These are phyloP conservation scores for Cottus gobio DNA, from an alignment of 2,113 vertebrate species.

Conservation along the genomic window DNA sequence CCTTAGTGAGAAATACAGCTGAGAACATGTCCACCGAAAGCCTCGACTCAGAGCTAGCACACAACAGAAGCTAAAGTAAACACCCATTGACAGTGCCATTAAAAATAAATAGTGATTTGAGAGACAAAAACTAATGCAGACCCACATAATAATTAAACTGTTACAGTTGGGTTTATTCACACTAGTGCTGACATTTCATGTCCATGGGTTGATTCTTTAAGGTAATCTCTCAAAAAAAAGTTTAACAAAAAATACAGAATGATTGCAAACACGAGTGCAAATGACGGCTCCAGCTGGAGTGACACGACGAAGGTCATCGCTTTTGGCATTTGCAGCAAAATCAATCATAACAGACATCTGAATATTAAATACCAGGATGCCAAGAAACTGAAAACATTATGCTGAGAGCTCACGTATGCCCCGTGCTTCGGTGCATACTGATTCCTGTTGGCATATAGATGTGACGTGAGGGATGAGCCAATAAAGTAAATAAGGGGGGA, in stretches of 20 bases:
- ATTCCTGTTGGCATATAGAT: background rate
- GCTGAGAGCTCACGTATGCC: background rate
- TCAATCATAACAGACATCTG: conserved; percentile 5
- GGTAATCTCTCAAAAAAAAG: background rate
- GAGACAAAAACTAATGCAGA: background rate
- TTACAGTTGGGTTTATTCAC: conserved; percentile 1
- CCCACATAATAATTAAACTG: background rate
- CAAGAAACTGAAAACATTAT: conserved; percentile 6
- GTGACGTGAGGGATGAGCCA: background rate
- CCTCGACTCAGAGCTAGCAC: conserved; percentile 13
- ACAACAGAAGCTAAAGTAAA: conserved; percentile 4
- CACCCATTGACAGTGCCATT: conserved; percentile 7
- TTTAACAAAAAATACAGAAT: conserved; percentile 1
- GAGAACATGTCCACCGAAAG: conserved; percentile 1
- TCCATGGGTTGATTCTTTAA: background rate
- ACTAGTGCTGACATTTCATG: conserved; percentile 27
- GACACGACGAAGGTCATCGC: conserved; percentile 13
- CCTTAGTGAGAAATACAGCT: background rate
- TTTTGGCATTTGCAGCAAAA: conserved; percentile 14
- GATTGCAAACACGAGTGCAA: conserved; percentile 14
- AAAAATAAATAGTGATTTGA: conserved; percentile 14
- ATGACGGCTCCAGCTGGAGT: background rate
- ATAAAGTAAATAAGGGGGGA: no score
- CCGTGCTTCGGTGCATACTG: background rate
- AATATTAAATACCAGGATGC: conserved; percentile 15